Evolutionary conservation across 2,888 invertebrate genomes (phyloP).

Genomic region (Schizaphis graminum): DNA sequence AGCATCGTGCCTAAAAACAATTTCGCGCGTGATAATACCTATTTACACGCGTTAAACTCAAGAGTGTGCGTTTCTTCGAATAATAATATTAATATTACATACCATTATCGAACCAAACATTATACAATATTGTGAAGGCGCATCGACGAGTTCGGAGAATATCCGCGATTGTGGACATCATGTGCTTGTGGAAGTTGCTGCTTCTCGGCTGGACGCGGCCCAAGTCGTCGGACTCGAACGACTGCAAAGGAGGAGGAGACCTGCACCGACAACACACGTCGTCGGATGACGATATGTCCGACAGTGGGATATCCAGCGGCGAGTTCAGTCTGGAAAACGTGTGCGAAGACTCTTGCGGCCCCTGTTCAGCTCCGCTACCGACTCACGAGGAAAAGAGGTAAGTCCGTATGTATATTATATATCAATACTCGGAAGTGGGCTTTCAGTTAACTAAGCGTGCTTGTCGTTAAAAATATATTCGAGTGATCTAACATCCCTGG

Average conservation of each 20-base stretch:
- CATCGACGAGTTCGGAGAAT: neutral
- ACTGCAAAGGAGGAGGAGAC: neutral
- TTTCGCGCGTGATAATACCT: neutral
- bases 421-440: neutral
- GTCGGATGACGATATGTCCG: conserved; percentile 36
- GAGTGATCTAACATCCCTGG: too few species aligned
- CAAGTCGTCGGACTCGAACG: neutral
- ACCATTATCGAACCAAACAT: neutral
- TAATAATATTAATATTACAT: neutral
- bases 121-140: neutral
- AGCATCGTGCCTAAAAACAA: neutral
- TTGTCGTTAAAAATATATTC: neutral
- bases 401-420: neutral
- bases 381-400: neutral
- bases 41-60: neutral
- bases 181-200: conserved; percentile 57
- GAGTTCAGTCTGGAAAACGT: conserved; percentile 62
- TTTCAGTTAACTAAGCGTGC: neutral
- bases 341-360: conserved; percentile 4
- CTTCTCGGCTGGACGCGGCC: neutral
- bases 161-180: neutral
- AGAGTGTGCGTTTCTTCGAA: too few species aligned
- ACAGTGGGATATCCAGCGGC: conserved; percentile 55
- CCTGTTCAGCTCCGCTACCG: neutral
- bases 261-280: neutral